These are phyloP conservation scores for Pollicipes pollicipes DNA, from an alignment of 1,140 invertebrate genomes.

Conservation along the genomic window DNA sequence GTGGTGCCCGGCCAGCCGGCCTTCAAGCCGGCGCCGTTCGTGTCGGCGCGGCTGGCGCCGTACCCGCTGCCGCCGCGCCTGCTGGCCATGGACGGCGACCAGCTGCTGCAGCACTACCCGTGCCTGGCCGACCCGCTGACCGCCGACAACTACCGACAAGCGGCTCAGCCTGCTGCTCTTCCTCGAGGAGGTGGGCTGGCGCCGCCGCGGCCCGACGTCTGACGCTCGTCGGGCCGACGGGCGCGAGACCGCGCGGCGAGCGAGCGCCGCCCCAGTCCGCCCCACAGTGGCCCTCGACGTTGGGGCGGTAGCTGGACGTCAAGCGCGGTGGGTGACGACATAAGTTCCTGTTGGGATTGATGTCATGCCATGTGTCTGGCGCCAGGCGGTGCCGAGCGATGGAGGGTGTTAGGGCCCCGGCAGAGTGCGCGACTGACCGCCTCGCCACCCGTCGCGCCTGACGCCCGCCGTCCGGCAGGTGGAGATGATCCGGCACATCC, in stretches of 20 bases:
- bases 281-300: too few species aligned
- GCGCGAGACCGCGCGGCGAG: too few species aligned
- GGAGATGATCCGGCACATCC: conserved; percentile 39
- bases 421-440: not conserved
- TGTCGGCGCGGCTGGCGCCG: conserved; percentile 20
- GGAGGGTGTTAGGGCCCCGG: too few species aligned
- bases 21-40: conserved; percentile 35
- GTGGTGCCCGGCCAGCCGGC: conserved; percentile 34
- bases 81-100: conserved; percentile 19
- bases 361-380: too few species aligned
- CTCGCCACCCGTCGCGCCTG: not conserved
- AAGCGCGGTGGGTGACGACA: too few species aligned
- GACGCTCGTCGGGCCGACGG: too few species aligned
- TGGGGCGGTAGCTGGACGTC: not conserved
- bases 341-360: too few species aligned
- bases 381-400: too few species aligned
- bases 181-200: conserved; percentile 38
- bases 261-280: too few species aligned
- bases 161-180: conserved; percentile 51
- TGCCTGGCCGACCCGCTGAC: conserved; percentile 17
- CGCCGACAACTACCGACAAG: conserved; percentile 17
- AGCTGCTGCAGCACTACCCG: conserved; percentile 19
- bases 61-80: conserved; percentile 23
- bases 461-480: conserved; percentile 27
- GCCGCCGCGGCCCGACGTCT: too few species aligned